A percentile compares a stretch with the other conserved stretches of the same genome.
These are phyloP conservation scores for Chironomus tepperi DNA, from an alignment of 1,140 invertebrate species.

Conservation along the genomic window DNA sequence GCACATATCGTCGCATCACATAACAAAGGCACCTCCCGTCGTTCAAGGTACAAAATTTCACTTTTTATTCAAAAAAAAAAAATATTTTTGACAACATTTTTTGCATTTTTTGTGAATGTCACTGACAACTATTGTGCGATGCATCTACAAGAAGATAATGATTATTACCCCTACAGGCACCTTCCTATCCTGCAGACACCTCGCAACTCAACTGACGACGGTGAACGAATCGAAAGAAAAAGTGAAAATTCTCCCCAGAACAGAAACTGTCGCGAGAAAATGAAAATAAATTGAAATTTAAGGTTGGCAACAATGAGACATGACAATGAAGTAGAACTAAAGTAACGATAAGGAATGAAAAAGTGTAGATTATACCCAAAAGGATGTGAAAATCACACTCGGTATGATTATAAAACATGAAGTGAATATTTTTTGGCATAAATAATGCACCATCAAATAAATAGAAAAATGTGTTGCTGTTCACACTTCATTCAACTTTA, in stretches of 20 bases:
- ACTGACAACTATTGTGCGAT: neutral
- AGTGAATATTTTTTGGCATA: conserved; percentile 17
- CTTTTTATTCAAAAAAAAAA: neutral
- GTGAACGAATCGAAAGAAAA: neutral
- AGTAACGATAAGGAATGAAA: neutral
- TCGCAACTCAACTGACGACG: neutral
- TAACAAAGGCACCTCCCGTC: neutral
- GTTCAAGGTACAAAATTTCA: neutral
- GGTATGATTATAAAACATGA: neutral
- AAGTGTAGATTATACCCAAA: neutral
- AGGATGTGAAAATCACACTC: too few relatives aligned
- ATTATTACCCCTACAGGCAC: neutral
- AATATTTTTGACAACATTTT: neutral
- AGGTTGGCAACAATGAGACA: neutral
- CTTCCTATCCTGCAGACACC: neutral
- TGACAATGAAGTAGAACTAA: neutral
- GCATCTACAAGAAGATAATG: neutral
- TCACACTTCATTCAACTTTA: neutral
- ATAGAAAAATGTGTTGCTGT: conserved; percentile 10
- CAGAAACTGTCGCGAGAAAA: neutral
- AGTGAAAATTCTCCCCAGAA: too few relatives aligned
- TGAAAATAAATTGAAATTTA: conserved; percentile 15
- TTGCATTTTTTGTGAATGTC: neutral
- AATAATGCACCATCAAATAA: conserved; percentile 23
- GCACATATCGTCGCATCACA: neutral